Conservation (phyloP, 2,888 invertebrate genomes). For the Miltochrista miniata region DNA sequence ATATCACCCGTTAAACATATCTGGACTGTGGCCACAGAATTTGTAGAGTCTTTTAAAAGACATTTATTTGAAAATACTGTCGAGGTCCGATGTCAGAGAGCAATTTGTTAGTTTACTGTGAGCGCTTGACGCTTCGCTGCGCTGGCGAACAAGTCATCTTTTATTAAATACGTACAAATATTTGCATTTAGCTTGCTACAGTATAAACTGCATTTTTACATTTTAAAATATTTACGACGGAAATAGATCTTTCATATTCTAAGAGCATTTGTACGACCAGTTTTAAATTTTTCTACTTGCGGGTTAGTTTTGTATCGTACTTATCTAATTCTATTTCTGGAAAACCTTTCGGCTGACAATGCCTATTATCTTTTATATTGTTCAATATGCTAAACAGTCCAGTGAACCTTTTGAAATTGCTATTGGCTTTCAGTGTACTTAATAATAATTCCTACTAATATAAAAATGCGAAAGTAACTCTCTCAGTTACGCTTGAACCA, state of each 20-base stretch:
- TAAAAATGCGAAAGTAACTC: too few relatives aligned
- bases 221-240: too few relatives aligned
- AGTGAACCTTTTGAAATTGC: neutral
- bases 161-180: conserved; percentile 42
- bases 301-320: too few relatives aligned
- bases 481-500: too few relatives aligned
- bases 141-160: conserved; percentile 38
- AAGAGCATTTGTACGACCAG: too few relatives aligned
- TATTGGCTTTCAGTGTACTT: conserved; percentile 13
- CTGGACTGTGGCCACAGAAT: conserved; percentile 31
- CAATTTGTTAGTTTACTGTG: conserved; percentile 55
- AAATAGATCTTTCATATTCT: too few relatives aligned
- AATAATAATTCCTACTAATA: too few relatives aligned
- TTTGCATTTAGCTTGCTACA: conserved; percentile 31
- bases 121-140: conserved; percentile 14
- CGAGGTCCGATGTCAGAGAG: conserved; percentile 33
- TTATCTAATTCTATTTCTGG: too few relatives aligned
- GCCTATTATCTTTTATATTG: conserved; percentile 7
- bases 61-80: conserved; percentile 42
- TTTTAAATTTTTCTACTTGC: conserved; percentile 13
- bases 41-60: conserved; percentile 44
- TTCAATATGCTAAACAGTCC: neutral
- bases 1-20: conserved; percentile 43
- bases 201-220: conserved; percentile 21
- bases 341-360: neutral